Base-by-base conservation (phyloP, 2,113 vertebrate species). In the Notarius quadriscutis region DNA sequence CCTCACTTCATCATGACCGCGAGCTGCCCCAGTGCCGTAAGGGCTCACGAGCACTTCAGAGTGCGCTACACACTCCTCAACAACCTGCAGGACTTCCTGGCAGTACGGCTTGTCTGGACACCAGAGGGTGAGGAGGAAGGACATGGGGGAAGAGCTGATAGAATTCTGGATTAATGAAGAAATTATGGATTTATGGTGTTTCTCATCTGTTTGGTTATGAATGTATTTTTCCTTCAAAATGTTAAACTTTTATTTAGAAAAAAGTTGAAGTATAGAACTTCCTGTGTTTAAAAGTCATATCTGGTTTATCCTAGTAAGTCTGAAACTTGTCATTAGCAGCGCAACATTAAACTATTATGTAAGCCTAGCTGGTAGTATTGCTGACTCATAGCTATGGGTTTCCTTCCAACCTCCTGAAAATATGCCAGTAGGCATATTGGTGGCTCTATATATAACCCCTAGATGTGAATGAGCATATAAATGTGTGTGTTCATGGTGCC, bases 51-150 rank as follows among this genome's bases (percentile, higher is more conserved):
- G 75, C 95, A 95, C 87, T 99, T 99, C 93, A 95, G 94, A 0
- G 98, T 99, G 87, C 96, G 96, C 87, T 99, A 98, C 84, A 97
- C 97, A 0, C 96, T 99, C 69, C 96, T 98, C 85, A 99, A 99
- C 91, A 96, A 99, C 84, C 95, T 99, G 87, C 98, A 99, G 94
- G 98, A 99, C 94, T 99, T 99, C 92, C 94, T 98, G 90, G 96
- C 97, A 0, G 97, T 99, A 0, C 93, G 98, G 2, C 96, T 99
- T 0, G 97, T 98, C 81, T 99, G 97, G 98, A 98, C 97, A 0
- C 98, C 98, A 0, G 97, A 98, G 55, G 95, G 96, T 22, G 91
- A 94, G 93, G 27, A 84, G 20, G 18, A 80, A 25, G 22, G 1
- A 58, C 3, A 22, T 79, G 48, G 20, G 22, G 5, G 48, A 30